Evolutionary conservation across 2,888 invertebrate species (phyloP).

Genomic region (Leptarthrus brevirostris): DNA sequence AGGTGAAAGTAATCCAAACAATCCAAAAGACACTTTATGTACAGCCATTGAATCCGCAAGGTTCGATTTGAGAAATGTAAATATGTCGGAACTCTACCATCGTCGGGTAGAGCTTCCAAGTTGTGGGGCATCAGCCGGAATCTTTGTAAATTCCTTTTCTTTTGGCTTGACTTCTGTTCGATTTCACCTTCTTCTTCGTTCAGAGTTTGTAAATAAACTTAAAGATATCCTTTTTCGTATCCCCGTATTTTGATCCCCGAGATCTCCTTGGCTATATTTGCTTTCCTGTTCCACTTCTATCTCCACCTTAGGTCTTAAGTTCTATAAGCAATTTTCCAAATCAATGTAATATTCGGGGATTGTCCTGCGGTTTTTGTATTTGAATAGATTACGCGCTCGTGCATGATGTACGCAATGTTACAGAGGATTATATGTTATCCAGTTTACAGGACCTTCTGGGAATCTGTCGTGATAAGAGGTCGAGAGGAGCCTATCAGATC

Average conservation of each 20-base stretch:
- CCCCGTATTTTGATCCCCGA: slow-evolving; percentile 1
- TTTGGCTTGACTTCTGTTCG: neutral
- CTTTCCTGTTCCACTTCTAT: slow-evolving; percentile 1
- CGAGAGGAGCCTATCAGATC: too few species aligned
- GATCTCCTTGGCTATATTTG: slow-evolving; percentile 14
- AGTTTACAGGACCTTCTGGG: too few species aligned
- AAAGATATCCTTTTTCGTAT: slow-evolving; percentile 9
- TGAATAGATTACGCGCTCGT: too few species aligned
- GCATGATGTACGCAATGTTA: too few species aligned
- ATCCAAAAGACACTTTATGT: slow-evolving; percentile 14
- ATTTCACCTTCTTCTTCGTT: neutral
- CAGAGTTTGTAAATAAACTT: slow-evolving; percentile 29
- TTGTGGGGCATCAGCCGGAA: neutral
- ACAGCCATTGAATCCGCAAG: slow-evolving; percentile 35
- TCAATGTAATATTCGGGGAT: slow-evolving; percentile 31
- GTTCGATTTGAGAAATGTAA: slow-evolving; percentile 39
- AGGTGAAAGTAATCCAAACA: slow-evolving; percentile 40
- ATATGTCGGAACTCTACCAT: too few species aligned
- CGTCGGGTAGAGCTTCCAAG: neutral
- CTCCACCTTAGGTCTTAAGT: too few species aligned
- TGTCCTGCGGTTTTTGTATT: too few species aligned
- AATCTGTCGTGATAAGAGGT: too few species aligned
- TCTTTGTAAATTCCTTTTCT: slow-evolving; percentile 15
- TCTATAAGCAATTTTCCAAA: slow-evolving; percentile 45
- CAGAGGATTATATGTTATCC: too few species aligned